Base-by-base conservation (phyloP, 2,113 vertebrate species). In the Calypte anna region DNA sequence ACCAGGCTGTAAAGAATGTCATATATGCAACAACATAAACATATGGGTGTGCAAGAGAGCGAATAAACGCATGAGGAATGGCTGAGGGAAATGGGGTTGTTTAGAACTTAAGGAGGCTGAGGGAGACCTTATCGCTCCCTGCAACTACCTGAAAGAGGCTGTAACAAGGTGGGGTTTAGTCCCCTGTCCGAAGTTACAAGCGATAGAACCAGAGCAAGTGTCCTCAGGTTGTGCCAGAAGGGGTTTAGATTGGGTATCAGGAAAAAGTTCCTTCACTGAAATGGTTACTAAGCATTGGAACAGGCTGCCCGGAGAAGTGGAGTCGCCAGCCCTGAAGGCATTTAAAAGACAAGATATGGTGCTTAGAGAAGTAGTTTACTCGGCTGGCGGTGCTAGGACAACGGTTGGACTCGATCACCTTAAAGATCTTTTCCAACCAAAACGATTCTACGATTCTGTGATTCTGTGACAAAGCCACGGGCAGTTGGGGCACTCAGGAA, bases 11-110 rank as follows among this genome's bases (percentile, higher is more conserved):
- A 12, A 18, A 27, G 31, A 55, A 9, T 6, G 10, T 25, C 20
- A 16, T 36, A 3, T 8, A 20, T 1, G 12, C 5, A 25, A 18
- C 0, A 1, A 27, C 43, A 14, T 8, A 17, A 0, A 1, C 13
- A 6, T 18, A 58, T 30, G 44, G 19, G 79, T 40, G 53, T 25
- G 9, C 6, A 19, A 25, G 17, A 3, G 6, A 6, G 14, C 33
- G 40, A 48, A 13, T 5, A 61, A 66, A 54, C 1, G 21, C 13
- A 5, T 2, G 24, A 43, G 20, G 28, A 55, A 21, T 14, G 1
- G 27, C 30, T 44, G 53, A 44, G 30, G 54, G 30, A 74, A 14
- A 30, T 46, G 30, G 40, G 40, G 23, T 12, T 25, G 53, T 46
- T 46, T 12, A 33, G 40, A 38, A 38, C 3, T 18, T 58, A 5